Evolutionary conservation across 1,140 invertebrate species (phyloP), one percentile per base, ranked within the genome.

Genomic region (Panulirus ornatus): DNA sequence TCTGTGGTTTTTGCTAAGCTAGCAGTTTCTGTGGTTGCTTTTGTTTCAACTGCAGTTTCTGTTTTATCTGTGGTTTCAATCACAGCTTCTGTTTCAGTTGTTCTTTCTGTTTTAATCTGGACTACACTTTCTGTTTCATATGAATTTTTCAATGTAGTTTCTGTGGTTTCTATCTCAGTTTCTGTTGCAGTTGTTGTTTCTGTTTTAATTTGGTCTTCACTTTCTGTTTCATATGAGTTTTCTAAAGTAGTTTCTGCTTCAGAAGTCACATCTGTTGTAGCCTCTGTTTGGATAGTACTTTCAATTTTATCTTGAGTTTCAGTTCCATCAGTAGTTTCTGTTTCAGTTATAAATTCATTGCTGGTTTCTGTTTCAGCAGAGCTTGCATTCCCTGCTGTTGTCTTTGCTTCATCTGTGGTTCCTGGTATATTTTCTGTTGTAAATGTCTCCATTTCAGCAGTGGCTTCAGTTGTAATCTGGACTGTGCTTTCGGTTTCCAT

Each of bases 401-500:
- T 19, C 11, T 16, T 19, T 38, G 16, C 54, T 16, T 58, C 47
- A 27, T 70, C 9, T 44, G 73, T 58, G 84, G 30, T 36, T 36
- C 34, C 83, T 84, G 40, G n/a, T n/a, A n/a, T n/a, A n/a, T n/a
- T 84, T 51, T 36, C 42, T 27, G 5, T 11, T 63, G 51, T 66
- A 14, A n/a, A n/a, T n/a, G 27, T 36, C 63, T n/a, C 79, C 27
- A 16, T 83, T 63, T 83, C 81, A 38, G 58, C 19, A 40, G 30
- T 42, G 16, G 27, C 38, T 1, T 58, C 71, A 16, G 44, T 58
- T 58, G n/a, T n/a, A n/a, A n/a, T 38, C 71, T 75, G 42, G 11
- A 70, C 38, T 58, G 47, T 87, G 44, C 14, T 58, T 16, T 79
- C 85, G 42, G n/a, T n/a, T 66, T 76, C 51, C 16, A 42, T 71